These are phyloP conservation scores for Perdita meconis DNA, from an alignment of 2,888 invertebrate genomes.

Conservation along the genomic window DNA sequence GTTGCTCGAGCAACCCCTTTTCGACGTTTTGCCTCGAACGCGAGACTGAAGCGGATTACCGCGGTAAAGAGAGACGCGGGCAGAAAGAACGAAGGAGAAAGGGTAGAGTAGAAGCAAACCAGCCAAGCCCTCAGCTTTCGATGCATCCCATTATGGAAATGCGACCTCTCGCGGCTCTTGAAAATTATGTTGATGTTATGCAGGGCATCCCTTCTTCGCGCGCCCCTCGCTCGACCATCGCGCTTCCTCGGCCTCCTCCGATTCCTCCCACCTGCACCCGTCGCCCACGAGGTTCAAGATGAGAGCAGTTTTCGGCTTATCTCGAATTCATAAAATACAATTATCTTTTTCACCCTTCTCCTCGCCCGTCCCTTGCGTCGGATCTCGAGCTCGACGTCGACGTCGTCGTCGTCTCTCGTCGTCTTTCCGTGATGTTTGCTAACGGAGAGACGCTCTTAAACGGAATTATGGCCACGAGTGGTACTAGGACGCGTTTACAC, in stretches of 20 bases:
- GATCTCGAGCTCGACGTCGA: conserved; percentile 2
- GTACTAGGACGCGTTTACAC: conserved; percentile 45
- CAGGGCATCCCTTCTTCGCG: conserved; percentile 62
- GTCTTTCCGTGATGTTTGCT: conserved; percentile 48
- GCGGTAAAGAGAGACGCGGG: conserved; percentile 1
- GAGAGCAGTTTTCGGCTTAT: conserved; percentile 73
- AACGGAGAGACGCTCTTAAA: conserved; percentile 57
- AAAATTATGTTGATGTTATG: conserved; percentile 82
- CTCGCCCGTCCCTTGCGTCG: not conserved
- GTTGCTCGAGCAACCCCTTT: conserved; percentile 51
- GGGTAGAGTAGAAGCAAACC: conserved; percentile 54
- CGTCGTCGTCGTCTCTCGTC: conserved; percentile 3
- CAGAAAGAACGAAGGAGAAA: conserved; percentile 33
- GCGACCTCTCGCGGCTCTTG: conserved; percentile 78
- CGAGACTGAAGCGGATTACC: conserved; percentile 33
- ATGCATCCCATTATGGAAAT: conserved; percentile 82
- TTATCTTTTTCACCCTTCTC: conserved; percentile 68
- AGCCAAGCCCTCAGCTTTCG: conserved; percentile 73
- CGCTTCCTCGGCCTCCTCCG: conserved; percentile 35
- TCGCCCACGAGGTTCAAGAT: conserved; percentile 23
- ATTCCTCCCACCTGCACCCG: conserved; percentile 5
- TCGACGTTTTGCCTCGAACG: conserved; percentile 62
- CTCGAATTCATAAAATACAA: conserved; percentile 79
- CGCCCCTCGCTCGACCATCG: conserved; percentile 45
- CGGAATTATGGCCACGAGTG: conserved; percentile 62